Conservation (phyloP, 2,797 vertebrate genomes). For the Spizella passerina region DNA sequence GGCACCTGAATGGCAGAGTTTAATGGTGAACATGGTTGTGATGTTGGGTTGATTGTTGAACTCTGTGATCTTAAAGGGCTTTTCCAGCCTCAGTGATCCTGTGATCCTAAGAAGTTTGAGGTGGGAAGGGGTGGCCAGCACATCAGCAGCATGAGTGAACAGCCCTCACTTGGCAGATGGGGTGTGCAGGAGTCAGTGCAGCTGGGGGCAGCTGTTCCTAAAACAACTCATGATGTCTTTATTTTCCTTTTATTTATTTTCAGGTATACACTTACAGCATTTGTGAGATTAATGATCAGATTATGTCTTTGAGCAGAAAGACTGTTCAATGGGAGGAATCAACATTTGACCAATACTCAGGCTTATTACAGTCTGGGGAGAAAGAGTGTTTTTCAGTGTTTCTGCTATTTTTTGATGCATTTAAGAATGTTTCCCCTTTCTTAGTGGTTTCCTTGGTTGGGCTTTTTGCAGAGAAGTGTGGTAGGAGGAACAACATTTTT, state of each 20-base stretch:
- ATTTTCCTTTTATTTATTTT: slow-evolving; percentile 31
- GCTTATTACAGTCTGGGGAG: not conserved
- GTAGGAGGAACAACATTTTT: not conserved
- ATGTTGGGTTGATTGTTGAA: not conserved
- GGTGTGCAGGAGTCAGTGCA: not conserved
- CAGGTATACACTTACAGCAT: not conserved
- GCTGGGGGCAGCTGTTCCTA: not conserved
- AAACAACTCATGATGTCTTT: not conserved
- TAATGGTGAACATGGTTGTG: not conserved
- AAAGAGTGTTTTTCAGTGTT: not conserved
- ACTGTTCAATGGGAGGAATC: not conserved
- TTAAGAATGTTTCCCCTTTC: not conserved
- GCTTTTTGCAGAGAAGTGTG: not conserved
- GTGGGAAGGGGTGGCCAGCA: not conserved
- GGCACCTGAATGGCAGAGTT: not conserved
- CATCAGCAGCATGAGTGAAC: not conserved
- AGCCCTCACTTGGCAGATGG: not conserved
- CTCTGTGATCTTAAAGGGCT: not conserved
- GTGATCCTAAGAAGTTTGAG: not conserved
- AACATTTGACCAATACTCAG: not conserved
- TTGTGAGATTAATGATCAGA: not conserved
- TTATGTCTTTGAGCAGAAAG: not conserved
- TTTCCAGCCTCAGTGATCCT: not conserved
- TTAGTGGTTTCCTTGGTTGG: not conserved
- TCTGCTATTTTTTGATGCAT: not conserved